A percentile compares a stretch with the other conserved stretches of the same genome.
Evolutionary conservation across 2,888 invertebrate genomes (phyloP).

Genomic region (Mesorhabditis belari): DNA sequence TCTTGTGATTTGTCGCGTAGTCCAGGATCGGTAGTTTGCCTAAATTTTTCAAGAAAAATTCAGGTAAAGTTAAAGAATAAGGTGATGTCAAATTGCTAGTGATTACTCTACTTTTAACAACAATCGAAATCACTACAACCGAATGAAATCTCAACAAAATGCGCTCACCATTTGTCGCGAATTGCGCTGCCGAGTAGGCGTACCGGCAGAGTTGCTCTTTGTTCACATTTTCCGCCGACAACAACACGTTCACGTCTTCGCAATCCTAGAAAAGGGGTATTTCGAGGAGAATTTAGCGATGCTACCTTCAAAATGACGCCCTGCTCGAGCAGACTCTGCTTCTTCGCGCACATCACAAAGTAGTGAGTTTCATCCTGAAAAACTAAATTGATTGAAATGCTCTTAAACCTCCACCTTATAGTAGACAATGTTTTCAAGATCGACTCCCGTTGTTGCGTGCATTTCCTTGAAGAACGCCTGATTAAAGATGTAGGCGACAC

Average conservation of each 20-base stretch:
- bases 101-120: no score
- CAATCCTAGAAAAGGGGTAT: conserved; percentile 66
- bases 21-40: conserved; percentile 62
- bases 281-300: not conserved
- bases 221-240: conserved; percentile 83
- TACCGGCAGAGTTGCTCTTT: conserved; percentile 77
- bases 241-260: conserved; percentile 77
- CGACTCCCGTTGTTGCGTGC: conserved; percentile 74
- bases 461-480: conserved; percentile 89
- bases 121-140: no score
- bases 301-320: conserved; percentile 27
- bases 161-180: conserved; percentile 64
- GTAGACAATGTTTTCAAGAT: conserved; percentile 96
- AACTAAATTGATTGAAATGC: not conserved
- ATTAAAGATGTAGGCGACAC: conserved; percentile 93
- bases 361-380: conserved; percentile 86
- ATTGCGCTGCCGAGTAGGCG: conserved; percentile 87
- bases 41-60: no score
- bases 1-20: conserved; percentile 94
- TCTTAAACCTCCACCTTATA: conserved; percentile 65
- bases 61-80: no score
- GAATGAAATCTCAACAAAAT: not conserved
- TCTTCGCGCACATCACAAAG: conserved; percentile 99
- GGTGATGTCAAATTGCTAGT: no score
- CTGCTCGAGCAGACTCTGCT: conserved; percentile 55